phyloP scores from a whole-genome alignment of 2,113 vertebrate genomes.

The Meleagris gallopavo region DNA sequence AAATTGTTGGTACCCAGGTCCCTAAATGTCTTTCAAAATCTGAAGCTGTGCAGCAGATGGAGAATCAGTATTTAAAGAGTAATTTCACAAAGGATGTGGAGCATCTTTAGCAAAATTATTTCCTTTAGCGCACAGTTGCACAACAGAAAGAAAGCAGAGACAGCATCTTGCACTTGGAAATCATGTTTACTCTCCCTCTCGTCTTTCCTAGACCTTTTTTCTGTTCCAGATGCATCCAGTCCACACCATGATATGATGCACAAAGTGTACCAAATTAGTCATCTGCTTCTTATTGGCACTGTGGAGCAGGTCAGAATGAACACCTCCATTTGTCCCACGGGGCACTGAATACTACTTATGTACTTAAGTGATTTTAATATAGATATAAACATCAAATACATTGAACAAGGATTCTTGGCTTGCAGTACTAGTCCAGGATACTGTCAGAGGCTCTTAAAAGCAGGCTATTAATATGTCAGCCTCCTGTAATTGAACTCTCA shows the following conservation, averaged over 20 bases:
- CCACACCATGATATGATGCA: too few species aligned
- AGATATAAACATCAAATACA: background rate
- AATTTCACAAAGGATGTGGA: conserved; percentile 6
- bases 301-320: background rate
- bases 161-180: background rate
- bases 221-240: background rate
- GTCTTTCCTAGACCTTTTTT: background rate
- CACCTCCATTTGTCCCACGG: background rate
- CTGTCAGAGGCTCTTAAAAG: background rate
- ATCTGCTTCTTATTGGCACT: background rate
- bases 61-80: conserved; percentile 26
- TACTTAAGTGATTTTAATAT: background rate
- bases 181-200: background rate
- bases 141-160: conserved; percentile 23
- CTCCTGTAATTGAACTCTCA: background rate
- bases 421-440: background rate
- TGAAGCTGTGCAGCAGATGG: conserved; percentile 40
- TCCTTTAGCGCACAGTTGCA: conserved; percentile 47
- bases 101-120: conserved; percentile 22
- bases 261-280: background rate
- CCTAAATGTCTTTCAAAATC: conserved; percentile 19
- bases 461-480: background rate
- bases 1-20: background rate
- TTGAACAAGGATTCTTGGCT: background rate
- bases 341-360: background rate